A percentile compares a stretch with the other conserved stretches of the same genome.
Conservation (phyloP, 2,888 invertebrate genomes). For the Cephus sareptanus region DNA sequence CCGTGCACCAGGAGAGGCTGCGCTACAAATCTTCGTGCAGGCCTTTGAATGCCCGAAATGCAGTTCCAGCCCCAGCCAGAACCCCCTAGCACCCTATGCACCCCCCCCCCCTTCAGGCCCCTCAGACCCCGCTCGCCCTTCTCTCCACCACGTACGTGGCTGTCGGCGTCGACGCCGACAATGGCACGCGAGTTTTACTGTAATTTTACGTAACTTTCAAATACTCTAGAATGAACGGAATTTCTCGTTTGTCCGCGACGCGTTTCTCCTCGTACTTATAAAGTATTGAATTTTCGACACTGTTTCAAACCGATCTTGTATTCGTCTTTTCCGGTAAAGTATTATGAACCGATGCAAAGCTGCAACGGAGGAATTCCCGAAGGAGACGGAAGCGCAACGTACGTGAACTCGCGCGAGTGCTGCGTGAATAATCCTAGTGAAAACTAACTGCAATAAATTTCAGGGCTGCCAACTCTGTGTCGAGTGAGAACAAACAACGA, state of each 20-base stretch:
- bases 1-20: constrained; percentile 9
- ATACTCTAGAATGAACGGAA: constrained; percentile 16
- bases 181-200: constrained; percentile 31
- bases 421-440: constrained; percentile 36
- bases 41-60: constrained; percentile 22
- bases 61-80: neutral
- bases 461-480: constrained; percentile 13
- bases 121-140: no score
- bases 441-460: constrained; percentile 44
- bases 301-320: no score
- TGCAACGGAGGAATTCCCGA: no score
- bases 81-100: no score
- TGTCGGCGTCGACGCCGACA: constrained; percentile 2
- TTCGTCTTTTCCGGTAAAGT: no score
- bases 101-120: no score
- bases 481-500: neutral
- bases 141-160: no score
- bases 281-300: no score
- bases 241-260: constrained; percentile 28
- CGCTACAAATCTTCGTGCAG: constrained; percentile 30
- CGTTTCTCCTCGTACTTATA: no score
- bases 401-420: neutral
- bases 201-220: constrained; percentile 28
- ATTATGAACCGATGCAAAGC: no score
- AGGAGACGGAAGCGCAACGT: no score